Base-by-base conservation (phyloP, 1,140 invertebrate species). In the Yoshiicerus persimilis region DNA sequence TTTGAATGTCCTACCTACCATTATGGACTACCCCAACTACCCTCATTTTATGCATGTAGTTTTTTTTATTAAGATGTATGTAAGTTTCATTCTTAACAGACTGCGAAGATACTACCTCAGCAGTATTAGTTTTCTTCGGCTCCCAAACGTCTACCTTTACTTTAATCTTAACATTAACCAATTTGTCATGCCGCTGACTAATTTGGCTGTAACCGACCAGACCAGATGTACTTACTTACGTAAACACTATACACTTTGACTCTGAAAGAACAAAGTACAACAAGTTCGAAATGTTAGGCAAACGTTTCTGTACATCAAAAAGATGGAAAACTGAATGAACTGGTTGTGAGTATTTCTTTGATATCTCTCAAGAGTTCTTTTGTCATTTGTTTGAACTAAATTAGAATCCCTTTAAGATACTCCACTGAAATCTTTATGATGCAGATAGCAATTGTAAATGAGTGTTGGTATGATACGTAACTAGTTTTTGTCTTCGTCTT, bases 121-220 rank as follows among this genome's bases (percentile, higher is more conserved):
- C 9, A 80, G 23, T 70, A 34, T 11, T 77, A 38, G 75, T 38
- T 80, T 80, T 70, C 66, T 38, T 80, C 20, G 75, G 75, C 75
- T 80, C 75, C 75, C n/a, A 36, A 80, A n/a, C 34, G 75, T 80
- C 75, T 80, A 80, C 75, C 75, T 80, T 34, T 80, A 8, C 75
- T 38, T 80, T 80, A 34, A 80, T 34, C 34, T n/a, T 8, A n/a
- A 32, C 75, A 80, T 80, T 80, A 80, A 38, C 30, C 75, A 80
- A 80, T 80, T 80, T 80, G 75, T 80, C 75, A 80, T 80, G 75
- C 75, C 32, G 16, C 32, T 23, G 32, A 80, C 75, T 80, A 80
- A 80, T 80, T 80, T 80, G 75, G 75, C 75, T 23, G 34, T n/a
- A 23, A 25, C 25, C 25, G 9, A 30, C 23, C 25, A 27, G 64